Conservation (phyloP, 2,888 invertebrate species). For the Meiosimyza decipiens region DNA sequence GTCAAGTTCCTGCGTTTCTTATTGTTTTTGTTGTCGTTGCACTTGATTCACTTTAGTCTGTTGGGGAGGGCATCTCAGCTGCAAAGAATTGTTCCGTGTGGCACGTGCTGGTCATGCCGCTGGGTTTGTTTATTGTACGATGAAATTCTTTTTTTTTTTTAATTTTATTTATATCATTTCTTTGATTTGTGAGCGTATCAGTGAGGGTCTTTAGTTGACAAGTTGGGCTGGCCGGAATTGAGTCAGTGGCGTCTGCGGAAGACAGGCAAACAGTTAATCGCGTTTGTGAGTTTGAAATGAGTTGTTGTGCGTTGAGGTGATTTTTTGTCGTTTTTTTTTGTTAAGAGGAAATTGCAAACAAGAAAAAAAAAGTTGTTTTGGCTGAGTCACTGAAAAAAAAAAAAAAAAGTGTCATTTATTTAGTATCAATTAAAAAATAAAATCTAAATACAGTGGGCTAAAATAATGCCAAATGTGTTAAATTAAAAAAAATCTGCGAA, state of each 20-base stretch:
- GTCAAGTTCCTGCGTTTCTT: background rate
- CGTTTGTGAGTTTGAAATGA: background rate
- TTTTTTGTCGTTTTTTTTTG: background rate
- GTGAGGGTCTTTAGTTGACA: conserved; percentile 1
- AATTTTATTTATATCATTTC: conserved; percentile 1
- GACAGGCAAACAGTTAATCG: conserved; percentile 15
- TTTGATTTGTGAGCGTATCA: background rate
- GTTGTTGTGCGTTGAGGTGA: background rate
- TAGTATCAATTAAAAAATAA: too few species aligned
- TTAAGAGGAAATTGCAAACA: too few species aligned
- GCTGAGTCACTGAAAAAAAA: too few species aligned
- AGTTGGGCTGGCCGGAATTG: conserved; percentile 13
- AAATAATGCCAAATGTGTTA: too few species aligned
- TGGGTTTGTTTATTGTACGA: background rate
- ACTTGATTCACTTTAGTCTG: background rate
- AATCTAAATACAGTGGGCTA: too few species aligned
- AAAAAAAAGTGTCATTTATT: too few species aligned
- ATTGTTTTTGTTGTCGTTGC: conserved; percentile 10
- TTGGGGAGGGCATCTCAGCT: background rate
- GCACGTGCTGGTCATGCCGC: conserved; percentile 31
- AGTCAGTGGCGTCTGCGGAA: conserved; percentile 8
- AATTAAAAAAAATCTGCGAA: too few species aligned
- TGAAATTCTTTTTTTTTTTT: background rate
- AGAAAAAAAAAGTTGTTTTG: too few species aligned
- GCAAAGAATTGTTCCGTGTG: conserved; percentile 11